Percentiles rank a stretch among this genome's conserved stretches.
phyloP scores from a whole-genome alignment of 2,888 invertebrate genomes.

The Oscheius sp. region DNA sequence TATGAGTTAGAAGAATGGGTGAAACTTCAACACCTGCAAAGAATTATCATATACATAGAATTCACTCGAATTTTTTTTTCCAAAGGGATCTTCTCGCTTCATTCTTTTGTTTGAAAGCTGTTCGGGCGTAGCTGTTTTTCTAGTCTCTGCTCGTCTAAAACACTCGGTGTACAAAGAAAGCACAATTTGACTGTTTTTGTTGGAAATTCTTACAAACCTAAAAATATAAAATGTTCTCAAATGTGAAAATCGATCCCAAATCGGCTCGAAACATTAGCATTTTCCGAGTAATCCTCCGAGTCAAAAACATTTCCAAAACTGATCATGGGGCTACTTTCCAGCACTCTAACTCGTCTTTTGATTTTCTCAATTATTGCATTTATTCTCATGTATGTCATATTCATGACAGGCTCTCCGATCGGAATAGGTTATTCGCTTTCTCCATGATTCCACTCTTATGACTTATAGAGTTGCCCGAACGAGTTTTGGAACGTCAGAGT shows the following conservation, averaged over 20 bases:
- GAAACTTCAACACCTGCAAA: too few species aligned
- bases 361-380: not conserved
- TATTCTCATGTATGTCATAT: not conserved
- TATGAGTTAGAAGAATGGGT: too few species aligned
- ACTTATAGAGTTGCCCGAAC: conserved; percentile 2
- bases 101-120: too few species aligned
- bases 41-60: too few species aligned
- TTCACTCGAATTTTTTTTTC: too few species aligned
- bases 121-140: too few species aligned
- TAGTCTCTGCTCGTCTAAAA: not conserved
- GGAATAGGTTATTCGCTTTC: not conserved
- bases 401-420: not conserved
- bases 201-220: not conserved
- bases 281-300: not conserved
- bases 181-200: too few species aligned
- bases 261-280: not conserved
- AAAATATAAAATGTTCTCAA: not conserved
- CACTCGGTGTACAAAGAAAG: too few species aligned
- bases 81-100: too few species aligned
- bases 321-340: not conserved
- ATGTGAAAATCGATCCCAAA: not conserved
- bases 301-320: not conserved
- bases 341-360: not conserved
- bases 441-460: not conserved
- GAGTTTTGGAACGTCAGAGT: not conserved